These are phyloP conservation scores for Helleia helle DNA, from an alignment of 2,888 invertebrate genomes.

Conservation along the genomic window DNA sequence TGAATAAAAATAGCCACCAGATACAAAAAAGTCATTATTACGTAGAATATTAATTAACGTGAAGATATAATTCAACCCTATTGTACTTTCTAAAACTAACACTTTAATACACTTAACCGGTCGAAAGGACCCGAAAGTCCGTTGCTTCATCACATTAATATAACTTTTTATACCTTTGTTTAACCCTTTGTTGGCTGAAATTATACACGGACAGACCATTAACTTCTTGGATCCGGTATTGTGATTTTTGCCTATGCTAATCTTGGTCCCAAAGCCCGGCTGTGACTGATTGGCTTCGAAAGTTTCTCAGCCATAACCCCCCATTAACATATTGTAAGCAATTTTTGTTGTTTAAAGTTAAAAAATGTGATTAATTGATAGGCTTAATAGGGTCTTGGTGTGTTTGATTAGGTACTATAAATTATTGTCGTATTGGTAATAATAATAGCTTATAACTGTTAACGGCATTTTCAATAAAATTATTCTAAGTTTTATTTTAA, in stretches of 20 bases:
- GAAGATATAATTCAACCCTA: conserved; percentile 33
- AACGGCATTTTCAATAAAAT: no score
- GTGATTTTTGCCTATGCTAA: conserved; percentile 65
- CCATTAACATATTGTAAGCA: conserved; percentile 32
- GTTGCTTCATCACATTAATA: conserved; percentile 55
- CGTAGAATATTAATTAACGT: conserved; percentile 30
- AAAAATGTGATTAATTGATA: conserved; percentile 3
- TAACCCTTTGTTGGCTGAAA: conserved; percentile 56
- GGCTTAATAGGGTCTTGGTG: background rate
- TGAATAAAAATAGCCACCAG: no score
- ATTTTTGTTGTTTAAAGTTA: conserved; percentile 19
- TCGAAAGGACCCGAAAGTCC: conserved; percentile 57
- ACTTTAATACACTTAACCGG: conserved; percentile 36
- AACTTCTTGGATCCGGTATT: conserved; percentile 54
- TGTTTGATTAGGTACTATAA: background rate
- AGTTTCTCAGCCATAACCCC: conserved; percentile 43
- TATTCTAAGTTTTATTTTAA: no score
- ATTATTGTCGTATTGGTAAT: no score
- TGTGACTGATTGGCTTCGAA: conserved; percentile 58
- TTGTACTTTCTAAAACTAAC: conserved; percentile 29
- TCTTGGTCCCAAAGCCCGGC: conserved; percentile 37
- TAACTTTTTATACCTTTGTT: conserved; percentile 60
- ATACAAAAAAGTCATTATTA: no score
- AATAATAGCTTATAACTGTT: no score
- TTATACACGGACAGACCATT: conserved; percentile 59